Percentiles rank a stretch among this genome's conserved stretches.
Conservation (phyloP, 2,113 vertebrate species). For the Scophthalmus maximus region DNA sequence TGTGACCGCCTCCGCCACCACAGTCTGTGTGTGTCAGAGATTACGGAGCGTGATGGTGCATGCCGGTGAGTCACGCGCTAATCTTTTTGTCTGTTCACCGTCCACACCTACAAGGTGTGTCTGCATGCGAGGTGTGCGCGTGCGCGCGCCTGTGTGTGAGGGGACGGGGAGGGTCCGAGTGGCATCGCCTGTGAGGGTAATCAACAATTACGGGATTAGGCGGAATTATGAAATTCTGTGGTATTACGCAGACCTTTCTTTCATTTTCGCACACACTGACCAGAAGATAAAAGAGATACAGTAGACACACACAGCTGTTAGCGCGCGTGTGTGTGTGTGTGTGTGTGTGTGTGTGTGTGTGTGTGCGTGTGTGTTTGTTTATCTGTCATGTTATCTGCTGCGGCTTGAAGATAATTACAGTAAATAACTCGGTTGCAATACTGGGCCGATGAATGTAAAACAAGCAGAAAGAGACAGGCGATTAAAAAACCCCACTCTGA, state of each 20-base stretch:
- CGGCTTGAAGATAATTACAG: slow-evolving; percentile 22
- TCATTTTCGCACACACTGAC: neutral
- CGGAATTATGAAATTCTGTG: slow-evolving; percentile 34
- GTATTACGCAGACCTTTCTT: slow-evolving; percentile 17
- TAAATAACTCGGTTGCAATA: slow-evolving; percentile 8
- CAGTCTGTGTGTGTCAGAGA: slow-evolving; percentile 52
- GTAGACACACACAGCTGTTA: too few relatives aligned
- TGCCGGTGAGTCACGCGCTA: slow-evolving; percentile 79
- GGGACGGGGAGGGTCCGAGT: neutral
- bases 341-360: too few relatives aligned
- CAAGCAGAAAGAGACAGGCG: neutral
- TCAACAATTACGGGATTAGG: slow-evolving; percentile 35
- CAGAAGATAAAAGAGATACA: neutral
- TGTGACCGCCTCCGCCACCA: slow-evolving; percentile 14
- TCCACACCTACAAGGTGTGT: slow-evolving; percentile 66
- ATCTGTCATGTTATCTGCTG: slow-evolving; percentile 2
- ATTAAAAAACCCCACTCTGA: neutral
- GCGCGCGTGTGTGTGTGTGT: too few relatives aligned
- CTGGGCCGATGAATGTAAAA: neutral
- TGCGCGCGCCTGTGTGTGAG: slow-evolving; percentile 25
- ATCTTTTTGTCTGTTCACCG: slow-evolving; percentile 47
- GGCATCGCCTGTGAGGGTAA: slow-evolving; percentile 18
- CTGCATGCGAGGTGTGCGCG: slow-evolving; percentile 48
- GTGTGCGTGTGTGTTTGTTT: neutral
- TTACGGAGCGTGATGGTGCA: slow-evolving; percentile 75